phyloP scores from a whole-genome alignment of 2,797 vertebrate genomes.

The Cheirogaleus major region DNA sequence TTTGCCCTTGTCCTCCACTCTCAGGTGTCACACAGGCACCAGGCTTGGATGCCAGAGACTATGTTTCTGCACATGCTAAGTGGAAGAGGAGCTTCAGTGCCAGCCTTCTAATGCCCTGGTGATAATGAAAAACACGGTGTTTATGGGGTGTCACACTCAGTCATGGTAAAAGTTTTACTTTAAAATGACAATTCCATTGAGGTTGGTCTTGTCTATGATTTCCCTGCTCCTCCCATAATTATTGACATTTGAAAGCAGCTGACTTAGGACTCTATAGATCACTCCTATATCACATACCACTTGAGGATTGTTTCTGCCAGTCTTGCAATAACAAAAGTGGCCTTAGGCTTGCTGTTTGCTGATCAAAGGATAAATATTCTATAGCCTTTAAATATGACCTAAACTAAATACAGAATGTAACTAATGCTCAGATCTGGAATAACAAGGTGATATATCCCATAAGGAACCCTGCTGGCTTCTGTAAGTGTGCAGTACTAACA shows the following conservation, averaged over 20 bases:
- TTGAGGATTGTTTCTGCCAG: not conserved
- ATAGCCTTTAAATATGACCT: conserved; percentile 9
- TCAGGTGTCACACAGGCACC: not conserved
- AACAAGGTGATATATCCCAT: not conserved
- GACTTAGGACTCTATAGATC: not conserved
- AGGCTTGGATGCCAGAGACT: not conserved
- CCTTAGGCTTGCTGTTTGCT: conserved; percentile 7
- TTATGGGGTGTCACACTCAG: not conserved
- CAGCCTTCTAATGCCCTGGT: not conserved
- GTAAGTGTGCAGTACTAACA: not conserved
- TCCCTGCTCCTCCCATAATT: not conserved
- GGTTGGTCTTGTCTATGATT: not conserved
- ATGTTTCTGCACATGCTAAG: not conserved
- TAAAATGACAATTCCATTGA: conserved; percentile 25
- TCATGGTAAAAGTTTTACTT: conserved; percentile 16
- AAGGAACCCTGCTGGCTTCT: not conserved
- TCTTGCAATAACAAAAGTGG: not conserved
- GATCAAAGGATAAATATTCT: not conserved
- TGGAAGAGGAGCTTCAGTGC: not conserved
- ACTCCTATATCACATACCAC: not conserved
- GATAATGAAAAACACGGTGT: conserved; percentile 44
- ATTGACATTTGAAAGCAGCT: conserved; percentile 23
- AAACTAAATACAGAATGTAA: conserved; percentile 15
- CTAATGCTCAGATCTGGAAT: not conserved
- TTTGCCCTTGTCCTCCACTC: not conserved